Evolutionary conservation across 2,888 invertebrate genomes (phyloP).

Genomic region (Anagyrus pseudococci): DNA sequence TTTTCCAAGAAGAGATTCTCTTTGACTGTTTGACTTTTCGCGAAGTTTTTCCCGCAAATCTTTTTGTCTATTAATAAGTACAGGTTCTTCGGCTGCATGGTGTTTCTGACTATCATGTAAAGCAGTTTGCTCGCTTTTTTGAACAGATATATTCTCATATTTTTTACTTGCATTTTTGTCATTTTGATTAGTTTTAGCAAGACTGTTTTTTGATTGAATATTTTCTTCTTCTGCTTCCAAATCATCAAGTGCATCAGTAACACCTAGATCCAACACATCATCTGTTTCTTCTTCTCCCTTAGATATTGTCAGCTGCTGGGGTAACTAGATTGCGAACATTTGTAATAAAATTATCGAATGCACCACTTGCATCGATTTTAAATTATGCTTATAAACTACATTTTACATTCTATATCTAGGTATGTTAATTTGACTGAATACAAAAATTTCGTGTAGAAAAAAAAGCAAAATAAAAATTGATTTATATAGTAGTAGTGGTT

Average conservation of each 20-base stretch:
- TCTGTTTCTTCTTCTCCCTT: slow-evolving; percentile 62
- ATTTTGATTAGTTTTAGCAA: background rate
- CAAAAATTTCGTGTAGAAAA: too few species aligned
- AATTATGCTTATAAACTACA: slow-evolving; percentile 31
- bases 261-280: slow-evolving; percentile 61
- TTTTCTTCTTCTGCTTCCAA: slow-evolving; percentile 60
- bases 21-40: slow-evolving; percentile 46
- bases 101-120: slow-evolving; percentile 22
- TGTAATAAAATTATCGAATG: slow-evolving; percentile 48
- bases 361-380: slow-evolving; percentile 33
- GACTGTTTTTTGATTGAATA: slow-evolving; percentile 42
- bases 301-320: slow-evolving; percentile 57
- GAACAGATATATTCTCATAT: background rate
- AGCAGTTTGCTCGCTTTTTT: slow-evolving; percentile 18
- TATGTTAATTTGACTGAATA: too few species aligned
- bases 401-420: too few species aligned
- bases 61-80: slow-evolving; percentile 40
- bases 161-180: background rate
- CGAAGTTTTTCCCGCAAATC: slow-evolving; percentile 57
- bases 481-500: too few species aligned
- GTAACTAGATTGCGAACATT: slow-evolving; percentile 57
- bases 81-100: slow-evolving; percentile 20
- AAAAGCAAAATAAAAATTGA: too few species aligned
- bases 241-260: slow-evolving; percentile 60
- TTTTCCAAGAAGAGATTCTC: slow-evolving; percentile 45